Evolutionary conservation across 2,888 invertebrate genomes (phyloP).

Genomic region (Caenorhabditis plicata): DNA sequence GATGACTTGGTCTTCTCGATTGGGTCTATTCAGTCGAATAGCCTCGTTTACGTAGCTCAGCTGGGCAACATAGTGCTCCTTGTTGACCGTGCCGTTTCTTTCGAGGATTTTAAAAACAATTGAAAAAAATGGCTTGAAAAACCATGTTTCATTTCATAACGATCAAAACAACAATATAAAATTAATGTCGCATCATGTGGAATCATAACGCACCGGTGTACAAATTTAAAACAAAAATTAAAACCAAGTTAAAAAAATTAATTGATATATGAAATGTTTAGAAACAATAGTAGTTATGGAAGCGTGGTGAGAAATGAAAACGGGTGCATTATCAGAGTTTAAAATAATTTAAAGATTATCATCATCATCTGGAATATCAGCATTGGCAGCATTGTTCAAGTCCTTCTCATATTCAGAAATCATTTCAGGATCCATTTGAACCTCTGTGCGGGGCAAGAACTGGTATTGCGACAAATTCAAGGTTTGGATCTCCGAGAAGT

Average conservation of each 20-base stretch:
- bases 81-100: no score
- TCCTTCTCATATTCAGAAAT: conserved; percentile 94
- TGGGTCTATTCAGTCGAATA: no score
- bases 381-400: conserved; percentile 89
- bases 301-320: conserved; percentile 5
- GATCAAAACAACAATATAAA: conserved; percentile 34
- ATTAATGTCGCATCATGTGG: conserved; percentile 12
- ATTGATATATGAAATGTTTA: conserved; percentile 39
- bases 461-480: conserved; percentile 98
- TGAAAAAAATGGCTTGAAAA: conserved; percentile 8
- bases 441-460: conserved; percentile 82
- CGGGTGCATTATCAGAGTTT: conserved; percentile 22
- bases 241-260: conserved; percentile 23
- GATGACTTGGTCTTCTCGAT: no score
- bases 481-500: conserved; percentile 97
- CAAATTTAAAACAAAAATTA: neutral
- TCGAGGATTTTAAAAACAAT: conserved; percentile 9
- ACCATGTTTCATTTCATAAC: conserved; percentile 33
- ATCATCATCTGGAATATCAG: conserved; percentile 95
- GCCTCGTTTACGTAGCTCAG: no score
- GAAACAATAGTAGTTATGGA: conserved; percentile 28
- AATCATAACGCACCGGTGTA: conserved; percentile 16
- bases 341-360: conserved; percentile 71
- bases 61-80: no score
- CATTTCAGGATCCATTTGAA: conserved; percentile 96